A percentile compares a stretch with the other conserved stretches of the same genome.
Evolutionary conservation across 1,140 invertebrate genomes (phyloP).

Genomic region (Sweltsa coloradensis): DNA sequence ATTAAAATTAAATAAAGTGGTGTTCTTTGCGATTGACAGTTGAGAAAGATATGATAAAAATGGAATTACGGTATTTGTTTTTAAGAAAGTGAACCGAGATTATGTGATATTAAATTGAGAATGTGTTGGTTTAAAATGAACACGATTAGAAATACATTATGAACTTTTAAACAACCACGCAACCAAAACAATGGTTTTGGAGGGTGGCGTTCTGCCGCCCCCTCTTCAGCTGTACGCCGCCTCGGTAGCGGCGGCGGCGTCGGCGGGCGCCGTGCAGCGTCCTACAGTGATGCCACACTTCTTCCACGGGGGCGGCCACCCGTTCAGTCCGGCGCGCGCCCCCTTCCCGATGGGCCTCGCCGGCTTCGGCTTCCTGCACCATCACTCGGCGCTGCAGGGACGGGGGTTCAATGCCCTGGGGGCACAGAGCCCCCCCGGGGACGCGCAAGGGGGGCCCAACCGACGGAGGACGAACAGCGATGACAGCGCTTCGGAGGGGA

Average conservation of each 20-base stretch:
- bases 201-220: constrained; percentile 7
- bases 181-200: constrained; percentile 5
- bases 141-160: no score
- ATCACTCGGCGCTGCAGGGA: constrained; percentile 2
- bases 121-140: no score
- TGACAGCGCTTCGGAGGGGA: constrained; percentile 16
- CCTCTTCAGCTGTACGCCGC: constrained; percentile 12
- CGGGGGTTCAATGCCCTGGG: no score
- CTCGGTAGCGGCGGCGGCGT: constrained; percentile 3
- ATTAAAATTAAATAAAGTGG: no score
- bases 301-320: constrained; percentile 6
- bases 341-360: constrained; percentile 7
- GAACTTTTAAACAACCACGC: no score
- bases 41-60: no score
- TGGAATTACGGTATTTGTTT: no score
- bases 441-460: constrained; percentile 1
- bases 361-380: constrained; percentile 4
- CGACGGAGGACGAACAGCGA: constrained; percentile 9
- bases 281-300: constrained; percentile 5
- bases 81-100: no score
- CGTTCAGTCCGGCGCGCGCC: neutral
- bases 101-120: no score
- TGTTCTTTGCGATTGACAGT: no score
- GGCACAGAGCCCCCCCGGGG: constrained; percentile 5
- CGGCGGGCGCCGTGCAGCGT: neutral